These are phyloP conservation scores for Brachymystax lenok DNA, from an alignment of 2,797 vertebrate genomes.

Conservation along the genomic window DNA sequence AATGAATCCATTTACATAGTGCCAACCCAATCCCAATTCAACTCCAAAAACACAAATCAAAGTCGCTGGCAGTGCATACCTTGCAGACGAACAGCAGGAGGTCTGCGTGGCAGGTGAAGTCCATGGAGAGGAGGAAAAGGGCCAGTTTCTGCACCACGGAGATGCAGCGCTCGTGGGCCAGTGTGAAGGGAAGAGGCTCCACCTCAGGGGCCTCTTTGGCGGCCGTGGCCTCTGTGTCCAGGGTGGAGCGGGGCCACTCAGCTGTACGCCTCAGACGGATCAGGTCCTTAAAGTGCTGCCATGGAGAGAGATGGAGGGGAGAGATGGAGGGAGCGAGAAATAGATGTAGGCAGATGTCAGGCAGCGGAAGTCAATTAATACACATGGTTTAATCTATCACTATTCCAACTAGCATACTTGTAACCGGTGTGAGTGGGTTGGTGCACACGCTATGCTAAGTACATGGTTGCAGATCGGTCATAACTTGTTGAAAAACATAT, in stretches of 20 bases:
- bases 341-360: background rate
- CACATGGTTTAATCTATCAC: background rate
- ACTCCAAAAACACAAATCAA: background rate
- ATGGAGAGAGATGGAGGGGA: too few species aligned
- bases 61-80: constrained; percentile 66
- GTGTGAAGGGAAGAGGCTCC: constrained; percentile 93
- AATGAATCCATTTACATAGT: background rate
- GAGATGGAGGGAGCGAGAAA: background rate
- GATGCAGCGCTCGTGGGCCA: constrained; percentile 97
- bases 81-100: constrained; percentile 98
- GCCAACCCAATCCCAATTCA: background rate
- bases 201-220: constrained; percentile 93
- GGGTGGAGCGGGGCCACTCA: constrained; percentile 93
- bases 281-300: constrained; percentile 97
- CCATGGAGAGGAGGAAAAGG: constrained; percentile 98
- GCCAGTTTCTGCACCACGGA: constrained; percentile 96
- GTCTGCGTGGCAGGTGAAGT: constrained; percentile 98
- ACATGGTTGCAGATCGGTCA: background rate
- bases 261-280: constrained; percentile 95
- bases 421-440: background rate
- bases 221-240: constrained; percentile 90
- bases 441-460: too few species aligned
- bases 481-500: background rate
- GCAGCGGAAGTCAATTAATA: background rate
- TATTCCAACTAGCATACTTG: background rate